Conservation (phyloP, 2,113 vertebrate species). For the Tamias sibiricus region DNA sequence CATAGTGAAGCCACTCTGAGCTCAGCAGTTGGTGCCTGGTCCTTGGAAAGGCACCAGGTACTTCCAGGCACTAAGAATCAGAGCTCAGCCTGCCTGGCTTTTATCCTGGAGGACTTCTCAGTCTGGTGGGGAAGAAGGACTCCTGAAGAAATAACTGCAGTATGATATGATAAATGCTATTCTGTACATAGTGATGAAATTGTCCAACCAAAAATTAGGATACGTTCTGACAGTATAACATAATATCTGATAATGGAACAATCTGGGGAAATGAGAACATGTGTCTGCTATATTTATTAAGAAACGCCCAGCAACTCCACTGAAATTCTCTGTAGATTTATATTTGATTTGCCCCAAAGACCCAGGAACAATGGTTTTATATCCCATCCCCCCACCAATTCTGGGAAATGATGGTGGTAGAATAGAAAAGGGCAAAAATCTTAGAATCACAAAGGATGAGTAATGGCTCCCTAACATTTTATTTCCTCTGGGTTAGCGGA, state of each 20-base stretch:
- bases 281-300: not conserved
- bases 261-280: not conserved
- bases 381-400: not conserved
- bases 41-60: not conserved
- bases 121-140: not conserved
- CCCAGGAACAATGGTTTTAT: constrained; percentile 37
- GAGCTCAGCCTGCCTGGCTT: not conserved
- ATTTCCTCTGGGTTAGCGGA: constrained; percentile 45
- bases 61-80: not conserved
- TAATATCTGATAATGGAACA: not conserved
- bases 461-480: constrained; percentile 45
- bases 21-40: not conserved
- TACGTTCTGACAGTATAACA: not conserved
- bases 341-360: constrained; percentile 30
- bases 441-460: constrained; percentile 61
- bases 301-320: not conserved
- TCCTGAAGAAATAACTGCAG: constrained; percentile 28
- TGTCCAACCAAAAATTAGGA: constrained; percentile 24
- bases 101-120: not conserved
- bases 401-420: constrained; percentile 56
- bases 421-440: constrained; percentile 28
- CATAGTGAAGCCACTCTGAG: not conserved
- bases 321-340: constrained; percentile 47
- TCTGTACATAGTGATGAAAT: not conserved
- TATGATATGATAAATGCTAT: not conserved